Percentiles rank a stretch among this genome's conserved stretches.
phyloP scores from a whole-genome alignment of 2,888 invertebrate genomes.

The Pharmacophagus antenor region DNA sequence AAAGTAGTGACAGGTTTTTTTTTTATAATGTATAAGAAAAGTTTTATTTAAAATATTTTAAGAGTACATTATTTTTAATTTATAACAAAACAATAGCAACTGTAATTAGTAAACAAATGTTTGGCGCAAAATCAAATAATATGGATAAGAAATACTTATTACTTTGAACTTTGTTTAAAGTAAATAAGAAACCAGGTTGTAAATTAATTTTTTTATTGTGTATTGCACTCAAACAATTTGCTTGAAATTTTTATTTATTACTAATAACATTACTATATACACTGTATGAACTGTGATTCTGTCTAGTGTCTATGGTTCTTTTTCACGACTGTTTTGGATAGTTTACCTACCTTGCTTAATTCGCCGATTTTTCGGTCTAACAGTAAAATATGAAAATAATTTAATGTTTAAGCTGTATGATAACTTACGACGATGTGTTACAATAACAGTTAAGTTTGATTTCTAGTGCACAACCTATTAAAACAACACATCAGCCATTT shows the following conservation, averaged over 20 bases:
- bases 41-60: too few species aligned
- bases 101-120: not conserved
- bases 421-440: conserved; percentile 60
- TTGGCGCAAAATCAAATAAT: not conserved
- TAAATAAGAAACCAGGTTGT: not conserved
- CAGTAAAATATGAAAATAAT: conserved; percentile 63
- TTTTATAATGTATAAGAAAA: not conserved
- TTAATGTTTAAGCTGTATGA: conserved; percentile 50
- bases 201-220: too few species aligned
- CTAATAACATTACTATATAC: conserved; percentile 26
- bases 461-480: conserved; percentile 46
- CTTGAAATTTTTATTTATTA: conserved; percentile 28
- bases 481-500: conserved; percentile 75
- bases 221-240: too few species aligned
- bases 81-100: not conserved
- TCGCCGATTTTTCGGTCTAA: conserved; percentile 73
- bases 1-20: not conserved
- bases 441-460: conserved; percentile 52
- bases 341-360: conserved; percentile 75
- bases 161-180: not conserved
- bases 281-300: conserved; percentile 31
- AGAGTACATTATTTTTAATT: not conserved
- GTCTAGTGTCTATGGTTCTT: conserved; percentile 70
- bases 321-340: conserved; percentile 81
- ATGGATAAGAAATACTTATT: not conserved